Base-by-base conservation (phyloP, 2,797 vertebrate genomes). In the Sebastes nivosus region DNA sequence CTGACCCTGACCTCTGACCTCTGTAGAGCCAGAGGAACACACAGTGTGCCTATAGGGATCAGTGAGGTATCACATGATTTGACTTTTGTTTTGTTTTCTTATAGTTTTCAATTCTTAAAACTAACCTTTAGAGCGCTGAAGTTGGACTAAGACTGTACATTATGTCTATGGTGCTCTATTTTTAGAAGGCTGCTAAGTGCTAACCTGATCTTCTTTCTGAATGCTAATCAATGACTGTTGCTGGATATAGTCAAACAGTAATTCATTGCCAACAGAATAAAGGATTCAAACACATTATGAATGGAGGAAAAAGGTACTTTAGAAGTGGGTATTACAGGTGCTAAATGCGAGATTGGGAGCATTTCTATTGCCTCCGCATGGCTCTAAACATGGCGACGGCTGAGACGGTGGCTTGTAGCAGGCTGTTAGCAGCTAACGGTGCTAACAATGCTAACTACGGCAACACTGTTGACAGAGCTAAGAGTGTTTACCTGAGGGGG, bases 1-100 rank as follows among this genome's bases (percentile, higher is more conserved):
- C 78, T 89, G 82, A 92, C 91, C 89, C 73, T 91, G 93, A 94
- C 92, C 93, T 89, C 66, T 67, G 81, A 91, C 79, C 88, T 82
- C 75, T 55, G 30, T 3, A 13, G 18, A 75, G 77, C 65, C 73
- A 59, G 50, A 76, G 32, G 67, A 82, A 75, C 85, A 69, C 72
- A 79, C 34, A 82, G 32, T 29, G 77, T 76, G 82, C 61, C 87
- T 81, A 36, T 29, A 54, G 78, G 79, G 84, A 88, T 73, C 79
- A n/a, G 10, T 32, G 70, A 79, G 81, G 50, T 81, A 73, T 70
- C 71, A 54, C 65, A 71, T 32, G 14, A 42, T 29, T 71, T 63
- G 9, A 57, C 50, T 64, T 69, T 58, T 46, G 46, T 46, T 18
- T 46, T 14, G 38, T 46, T 46, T 46, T 18, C 22, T 18, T 13